phyloP scores from a whole-genome alignment of 2,113 vertebrate genomes.

The Rhynchomys soricoides region DNA sequence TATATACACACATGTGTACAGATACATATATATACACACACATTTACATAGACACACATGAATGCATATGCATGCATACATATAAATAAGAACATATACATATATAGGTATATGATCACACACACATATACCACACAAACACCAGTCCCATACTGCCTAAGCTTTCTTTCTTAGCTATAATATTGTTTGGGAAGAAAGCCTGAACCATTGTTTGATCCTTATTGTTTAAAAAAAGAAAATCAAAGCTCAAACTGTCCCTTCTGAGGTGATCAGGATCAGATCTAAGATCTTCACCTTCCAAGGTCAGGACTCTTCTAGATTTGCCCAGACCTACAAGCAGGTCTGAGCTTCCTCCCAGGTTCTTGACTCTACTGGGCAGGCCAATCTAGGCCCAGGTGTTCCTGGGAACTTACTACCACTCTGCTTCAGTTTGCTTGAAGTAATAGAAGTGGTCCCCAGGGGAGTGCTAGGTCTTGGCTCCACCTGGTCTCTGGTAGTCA shows the following conservation, averaged over 20 bases:
- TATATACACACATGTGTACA: neutral
- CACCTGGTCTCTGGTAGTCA: neutral
- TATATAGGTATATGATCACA: neutral
- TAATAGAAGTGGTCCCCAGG: neutral
- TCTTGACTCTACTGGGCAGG: neutral
- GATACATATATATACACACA: neutral
- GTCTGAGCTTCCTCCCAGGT: neutral
- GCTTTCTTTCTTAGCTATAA: neutral
- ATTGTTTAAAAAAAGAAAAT: constrained; percentile 47
- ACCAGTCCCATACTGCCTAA: neutral
- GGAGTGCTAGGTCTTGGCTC: neutral
- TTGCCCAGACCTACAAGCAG: neutral
- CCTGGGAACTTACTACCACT: neutral
- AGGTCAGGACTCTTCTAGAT: constrained; percentile 18
- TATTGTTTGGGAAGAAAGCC: neutral
- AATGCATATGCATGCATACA: neutral
- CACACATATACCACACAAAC: neutral
- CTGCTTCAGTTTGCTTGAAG: neutral
- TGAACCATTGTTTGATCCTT: neutral
- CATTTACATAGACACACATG: neutral
- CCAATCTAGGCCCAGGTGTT: neutral
- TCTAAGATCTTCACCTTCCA: neutral
- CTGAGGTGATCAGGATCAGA: neutral
- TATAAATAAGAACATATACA: neutral
- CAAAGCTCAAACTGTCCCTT: neutral